Evolutionary conservation across 2,797 vertebrate species (phyloP).

Genomic region (Meriones psammophilus): DNA sequence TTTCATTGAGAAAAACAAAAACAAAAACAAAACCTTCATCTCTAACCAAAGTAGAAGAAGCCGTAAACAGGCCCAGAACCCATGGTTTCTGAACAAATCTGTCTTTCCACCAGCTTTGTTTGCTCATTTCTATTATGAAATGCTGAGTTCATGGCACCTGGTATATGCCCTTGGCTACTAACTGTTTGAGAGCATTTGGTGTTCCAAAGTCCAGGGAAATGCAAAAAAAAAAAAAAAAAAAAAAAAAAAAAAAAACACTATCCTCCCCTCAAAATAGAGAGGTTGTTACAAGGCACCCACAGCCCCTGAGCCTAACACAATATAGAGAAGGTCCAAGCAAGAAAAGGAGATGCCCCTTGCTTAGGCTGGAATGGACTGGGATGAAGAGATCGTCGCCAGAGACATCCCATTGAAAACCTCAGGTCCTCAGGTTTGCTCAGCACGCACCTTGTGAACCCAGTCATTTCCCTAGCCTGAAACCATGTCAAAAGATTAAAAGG

Average conservation of each 20-base stretch:
- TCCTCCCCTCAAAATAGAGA: background rate
- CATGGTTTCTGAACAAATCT: background rate
- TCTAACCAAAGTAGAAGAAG: conserved; percentile 25
- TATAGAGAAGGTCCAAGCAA: too few species aligned
- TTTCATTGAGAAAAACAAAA: background rate
- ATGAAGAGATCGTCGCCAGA: background rate
- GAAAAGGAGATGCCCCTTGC: background rate
- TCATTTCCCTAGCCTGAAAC: background rate
- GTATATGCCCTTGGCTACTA: background rate
- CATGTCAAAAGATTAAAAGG: conserved; percentile 16
- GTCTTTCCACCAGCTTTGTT: background rate
- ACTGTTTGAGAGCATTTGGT: background rate
- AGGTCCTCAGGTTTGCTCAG: background rate
- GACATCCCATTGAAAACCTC: background rate
- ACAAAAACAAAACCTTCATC: background rate
- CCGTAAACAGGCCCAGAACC: background rate
- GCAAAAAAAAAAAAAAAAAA: background rate
- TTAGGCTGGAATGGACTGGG: too few species aligned
- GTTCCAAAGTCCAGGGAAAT: background rate
- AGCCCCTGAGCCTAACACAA: background rate
- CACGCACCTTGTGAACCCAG: background rate
- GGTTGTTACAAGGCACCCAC: background rate
- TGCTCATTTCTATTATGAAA: background rate
- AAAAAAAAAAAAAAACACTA: background rate
- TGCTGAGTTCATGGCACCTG: background rate